These are phyloP conservation scores for Brachyrhaphis roseni DNA, from an alignment of 2,797 vertebrate species.

Conservation along the genomic window DNA sequence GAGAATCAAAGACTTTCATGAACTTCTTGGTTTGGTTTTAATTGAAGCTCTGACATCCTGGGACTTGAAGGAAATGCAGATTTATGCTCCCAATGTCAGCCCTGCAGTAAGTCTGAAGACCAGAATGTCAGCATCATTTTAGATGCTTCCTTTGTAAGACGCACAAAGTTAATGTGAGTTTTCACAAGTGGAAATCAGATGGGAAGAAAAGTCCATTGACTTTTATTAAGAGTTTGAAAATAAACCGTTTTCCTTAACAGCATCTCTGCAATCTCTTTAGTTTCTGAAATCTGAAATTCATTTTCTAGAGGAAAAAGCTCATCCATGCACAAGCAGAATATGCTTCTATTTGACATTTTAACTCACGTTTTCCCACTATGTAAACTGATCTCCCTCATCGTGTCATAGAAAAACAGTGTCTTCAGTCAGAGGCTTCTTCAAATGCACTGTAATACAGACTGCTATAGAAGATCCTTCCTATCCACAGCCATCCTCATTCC, in stretches of 20 bases:
- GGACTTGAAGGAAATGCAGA: slow-evolving; percentile 33
- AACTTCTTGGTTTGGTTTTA: slow-evolving; percentile 11
- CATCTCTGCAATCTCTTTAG: not conserved
- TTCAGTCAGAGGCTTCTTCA: no score
- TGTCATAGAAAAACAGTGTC: not conserved
- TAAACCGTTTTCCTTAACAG: not conserved
- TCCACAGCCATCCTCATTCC: not conserved
- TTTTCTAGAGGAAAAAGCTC: not conserved
- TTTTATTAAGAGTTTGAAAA: not conserved
- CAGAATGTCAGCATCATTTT: slow-evolving; percentile 11
- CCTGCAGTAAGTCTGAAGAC: not conserved
- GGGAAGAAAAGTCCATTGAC: not conserved
- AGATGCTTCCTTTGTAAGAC: slow-evolving; percentile 30
- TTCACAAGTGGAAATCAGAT: slow-evolving; percentile 49
- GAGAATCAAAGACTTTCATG: slow-evolving; percentile 12
- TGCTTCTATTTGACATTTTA: not conserved
- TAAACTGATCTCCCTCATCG: not conserved
- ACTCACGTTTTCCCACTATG: not conserved
- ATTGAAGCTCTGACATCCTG: slow-evolving; percentile 15
- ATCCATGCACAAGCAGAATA: not conserved
- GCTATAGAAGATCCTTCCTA: no score
- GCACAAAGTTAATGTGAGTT: slow-evolving; percentile 32
- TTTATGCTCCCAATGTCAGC: slow-evolving; percentile 11
- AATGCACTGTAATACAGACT: no score
- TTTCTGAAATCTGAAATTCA: not conserved